A percentile compares a stretch with the other conserved stretches of the same genome.
phyloP scores from a whole-genome alignment of 2,113 vertebrate species.

The Polypterus bichir region DNA sequence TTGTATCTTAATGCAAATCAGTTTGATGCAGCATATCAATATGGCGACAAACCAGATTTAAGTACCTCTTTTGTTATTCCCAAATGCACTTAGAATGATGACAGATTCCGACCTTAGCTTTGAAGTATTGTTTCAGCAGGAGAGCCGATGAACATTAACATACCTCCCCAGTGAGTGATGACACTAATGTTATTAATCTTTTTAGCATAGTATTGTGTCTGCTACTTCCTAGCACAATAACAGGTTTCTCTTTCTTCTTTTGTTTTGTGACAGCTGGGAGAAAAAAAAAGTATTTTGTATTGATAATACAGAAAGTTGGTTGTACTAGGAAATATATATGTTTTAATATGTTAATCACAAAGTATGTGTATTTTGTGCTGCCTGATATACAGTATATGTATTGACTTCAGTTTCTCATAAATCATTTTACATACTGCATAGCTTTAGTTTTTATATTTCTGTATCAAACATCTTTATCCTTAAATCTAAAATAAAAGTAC shows the following conservation, averaged over 20 bases:
- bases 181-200: conserved; percentile 3
- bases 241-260: neutral
- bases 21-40: conserved; percentile 3
- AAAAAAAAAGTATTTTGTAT: neutral
- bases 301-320: neutral
- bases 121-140: conserved; percentile 11
- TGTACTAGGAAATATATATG: too few species aligned
- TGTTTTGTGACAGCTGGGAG: neutral
- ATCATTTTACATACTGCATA: too few species aligned
- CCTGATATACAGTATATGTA: too few species aligned
- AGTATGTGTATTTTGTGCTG: too few species aligned
- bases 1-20: conserved; percentile 10
- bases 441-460: too few species aligned
- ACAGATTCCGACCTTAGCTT: conserved; percentile 4
- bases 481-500: too few species aligned
- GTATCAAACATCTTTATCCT: too few species aligned
- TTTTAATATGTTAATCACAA: too few species aligned
- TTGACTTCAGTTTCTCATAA: too few species aligned
- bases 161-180: conserved; percentile 3
- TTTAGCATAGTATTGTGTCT: conserved; percentile 5
- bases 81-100: conserved; percentile 3
- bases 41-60: conserved; percentile 1
- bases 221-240: conserved; percentile 2
- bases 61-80: conserved; percentile 3
- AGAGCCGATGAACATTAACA: conserved; percentile 4